Evolutionary conservation across 2,888 invertebrate species (phyloP), one percentile per base, ranked within the genome.

Genomic region (Folsomia manolachei): DNA sequence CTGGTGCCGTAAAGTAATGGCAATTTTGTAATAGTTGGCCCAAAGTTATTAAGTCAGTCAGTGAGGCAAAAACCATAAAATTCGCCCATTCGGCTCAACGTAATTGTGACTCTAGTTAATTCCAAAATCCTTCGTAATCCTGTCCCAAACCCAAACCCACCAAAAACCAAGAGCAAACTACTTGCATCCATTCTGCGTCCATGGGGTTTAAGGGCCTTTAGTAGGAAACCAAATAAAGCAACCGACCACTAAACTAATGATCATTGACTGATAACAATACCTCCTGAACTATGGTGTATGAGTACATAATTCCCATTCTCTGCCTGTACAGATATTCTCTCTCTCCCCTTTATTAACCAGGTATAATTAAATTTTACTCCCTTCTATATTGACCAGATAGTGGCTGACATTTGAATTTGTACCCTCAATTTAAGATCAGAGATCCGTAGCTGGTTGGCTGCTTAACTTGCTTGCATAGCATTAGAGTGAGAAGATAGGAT

Each of bases 181-280:
- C n/a, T n/a, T n/a, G n/a, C n/a, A n/a, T n/a, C 39, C 39, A 9
- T 39, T 56, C 11, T 56, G 21, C 21, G 56, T n/a, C n/a, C n/a
- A n/a, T 56, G 18, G 56, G 7, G 21, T 56, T 56, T 56, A 56
- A 56, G 56, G 56, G 56, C 56, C 56, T 7, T 7, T n/a, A n/a
- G n/a, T n/a, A n/a, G n/a, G n/a, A 56, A 56, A 21, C 56, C 56
- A 56, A 56, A 56, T 56, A 56, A 39, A 56, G 56, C 11, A 56
- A 56, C 7, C 7, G 56, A 18, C 11, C 14, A 18, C 11, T 56
- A 63, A 63, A 18, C 11, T 56, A 63, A 63, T 63, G 63, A 63
- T 63, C 63, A 63, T 63, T 63, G 63, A 63, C 26, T 63, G 63
- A 63, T 63, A 63, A 63, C 63, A 63, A 63, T 56, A 56, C 14